These are phyloP conservation scores for Cynopterus sphinx DNA, from an alignment of 2,797 vertebrate species.

Conservation along the genomic window DNA sequence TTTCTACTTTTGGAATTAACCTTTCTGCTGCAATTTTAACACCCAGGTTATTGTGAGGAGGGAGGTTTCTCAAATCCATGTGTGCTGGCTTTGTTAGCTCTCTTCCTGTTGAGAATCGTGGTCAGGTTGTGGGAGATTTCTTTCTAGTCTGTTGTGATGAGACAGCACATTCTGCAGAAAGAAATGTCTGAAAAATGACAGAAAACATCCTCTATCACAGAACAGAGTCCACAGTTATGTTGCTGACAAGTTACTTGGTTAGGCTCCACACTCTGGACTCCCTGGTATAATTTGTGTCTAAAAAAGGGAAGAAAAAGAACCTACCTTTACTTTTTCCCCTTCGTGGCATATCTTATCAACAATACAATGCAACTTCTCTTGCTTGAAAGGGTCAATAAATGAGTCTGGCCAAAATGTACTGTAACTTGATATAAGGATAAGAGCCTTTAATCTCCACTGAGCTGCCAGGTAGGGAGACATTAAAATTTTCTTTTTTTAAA, in stretches of 20 bases:
- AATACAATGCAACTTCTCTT: background rate
- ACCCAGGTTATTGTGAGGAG: background rate
- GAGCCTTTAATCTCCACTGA: constrained; percentile 51
- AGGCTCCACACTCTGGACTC: background rate
- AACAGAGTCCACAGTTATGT: background rate
- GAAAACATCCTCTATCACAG: background rate
- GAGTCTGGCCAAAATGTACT: constrained; percentile 23
- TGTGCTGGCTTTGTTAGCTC: background rate
- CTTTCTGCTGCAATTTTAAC: background rate
- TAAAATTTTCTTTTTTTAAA: constrained; percentile 50
- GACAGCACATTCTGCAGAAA: constrained; percentile 13
- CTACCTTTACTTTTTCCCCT: background rate
- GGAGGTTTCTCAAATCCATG: background rate
- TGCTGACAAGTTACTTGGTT: background rate
- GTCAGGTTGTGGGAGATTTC: background rate
- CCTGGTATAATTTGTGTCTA: background rate
- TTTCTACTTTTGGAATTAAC: background rate
- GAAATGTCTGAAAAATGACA: constrained; percentile 27
- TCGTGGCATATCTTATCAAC: background rate
- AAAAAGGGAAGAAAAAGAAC: background rate
- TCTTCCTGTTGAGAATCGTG: background rate
- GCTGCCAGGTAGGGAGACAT: constrained; percentile 46
- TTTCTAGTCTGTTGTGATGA: background rate
- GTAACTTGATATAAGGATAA: constrained; percentile 45
- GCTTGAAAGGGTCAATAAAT: constrained; percentile 42